Evolutionary conservation across 92 coral and sea anemone species (phyloP).

Genomic region (Ricordea florida): DNA sequence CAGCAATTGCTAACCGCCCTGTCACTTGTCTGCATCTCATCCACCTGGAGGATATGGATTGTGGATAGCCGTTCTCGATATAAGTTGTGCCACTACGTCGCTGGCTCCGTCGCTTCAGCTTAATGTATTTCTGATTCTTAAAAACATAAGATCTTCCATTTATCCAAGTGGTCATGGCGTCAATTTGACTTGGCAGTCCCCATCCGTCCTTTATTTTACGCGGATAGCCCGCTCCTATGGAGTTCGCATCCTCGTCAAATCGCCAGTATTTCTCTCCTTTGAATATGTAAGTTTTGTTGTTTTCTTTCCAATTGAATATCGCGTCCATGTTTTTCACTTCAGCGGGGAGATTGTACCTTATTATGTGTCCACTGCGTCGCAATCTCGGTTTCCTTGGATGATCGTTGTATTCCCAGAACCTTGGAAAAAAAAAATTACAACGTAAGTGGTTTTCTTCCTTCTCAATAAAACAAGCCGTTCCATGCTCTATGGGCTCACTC

Average conservation of each 20-base stretch:
- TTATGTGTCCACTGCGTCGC: slow-evolving; percentile 19
- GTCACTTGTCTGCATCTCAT: too few species aligned
- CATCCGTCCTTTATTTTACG: slow-evolving; percentile 43
- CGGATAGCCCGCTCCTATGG: slow-evolving; percentile 49
- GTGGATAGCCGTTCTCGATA: background rate
- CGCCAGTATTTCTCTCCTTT: slow-evolving; percentile 79
- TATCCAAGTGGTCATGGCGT: slow-evolving; percentile 31
- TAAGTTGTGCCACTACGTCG: too few species aligned
- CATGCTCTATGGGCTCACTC: too few species aligned
- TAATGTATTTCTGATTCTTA: background rate
- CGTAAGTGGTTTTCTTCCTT: background rate
- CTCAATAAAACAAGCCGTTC: too few species aligned
- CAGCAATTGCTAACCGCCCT: too few species aligned
- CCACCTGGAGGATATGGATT: background rate
- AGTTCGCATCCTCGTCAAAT: slow-evolving; percentile 50
- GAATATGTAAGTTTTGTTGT: slow-evolving; percentile 73
- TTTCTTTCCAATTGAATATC: slow-evolving; percentile 59
- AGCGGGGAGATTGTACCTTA: slow-evolving; percentile 49
- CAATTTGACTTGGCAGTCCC: slow-evolving; percentile 28
- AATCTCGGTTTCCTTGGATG: slow-evolving; percentile 62
- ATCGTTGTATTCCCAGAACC: slow-evolving; percentile 69
- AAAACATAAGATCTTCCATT: slow-evolving; percentile 24
- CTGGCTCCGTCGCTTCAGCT: background rate
- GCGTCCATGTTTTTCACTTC: slow-evolving; percentile 50
- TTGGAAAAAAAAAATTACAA: background rate